Conservation (phyloP, 2,113 vertebrate genomes). For the Actenoides hombroni region DNA sequence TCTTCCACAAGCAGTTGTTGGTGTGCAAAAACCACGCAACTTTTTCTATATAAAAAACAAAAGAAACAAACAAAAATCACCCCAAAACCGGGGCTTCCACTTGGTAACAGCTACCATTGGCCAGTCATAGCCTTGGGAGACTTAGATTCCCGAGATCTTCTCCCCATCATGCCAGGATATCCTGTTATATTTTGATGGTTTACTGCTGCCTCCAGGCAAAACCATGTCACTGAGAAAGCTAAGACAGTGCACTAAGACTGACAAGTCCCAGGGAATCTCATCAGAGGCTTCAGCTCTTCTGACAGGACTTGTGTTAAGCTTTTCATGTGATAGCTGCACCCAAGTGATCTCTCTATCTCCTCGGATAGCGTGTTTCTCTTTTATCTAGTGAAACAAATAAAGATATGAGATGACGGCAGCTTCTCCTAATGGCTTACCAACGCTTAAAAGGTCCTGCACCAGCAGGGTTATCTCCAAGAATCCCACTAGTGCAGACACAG, state of each 20-base stretch:
- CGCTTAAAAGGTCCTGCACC: not conserved
- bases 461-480: not conserved
- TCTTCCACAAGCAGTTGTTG: slow-evolving; percentile 22
- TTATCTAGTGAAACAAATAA: not conserved
- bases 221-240: not conserved
- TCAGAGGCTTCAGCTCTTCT: not conserved
- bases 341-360: not conserved
- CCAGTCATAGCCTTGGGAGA: not conserved
- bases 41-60: not conserved
- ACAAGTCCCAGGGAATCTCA: not conserved
- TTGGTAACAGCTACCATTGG: not conserved
- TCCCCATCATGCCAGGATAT: not conserved
- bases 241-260: not conserved
- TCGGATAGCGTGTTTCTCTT: not conserved
- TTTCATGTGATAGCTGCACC: not conserved
- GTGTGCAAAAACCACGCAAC: not conserved
- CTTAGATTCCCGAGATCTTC: not conserved
- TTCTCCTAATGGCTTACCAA: not conserved
- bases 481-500: not conserved
- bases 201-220: slow-evolving; percentile 26
- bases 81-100: not conserved
- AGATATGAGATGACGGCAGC: not conserved
- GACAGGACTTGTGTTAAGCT: not conserved
- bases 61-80: not conserved
- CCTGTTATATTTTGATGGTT: not conserved